These are phyloP conservation scores for Melozone crissalis DNA, from an alignment of 2,113 vertebrate species.

Conservation along the genomic window DNA sequence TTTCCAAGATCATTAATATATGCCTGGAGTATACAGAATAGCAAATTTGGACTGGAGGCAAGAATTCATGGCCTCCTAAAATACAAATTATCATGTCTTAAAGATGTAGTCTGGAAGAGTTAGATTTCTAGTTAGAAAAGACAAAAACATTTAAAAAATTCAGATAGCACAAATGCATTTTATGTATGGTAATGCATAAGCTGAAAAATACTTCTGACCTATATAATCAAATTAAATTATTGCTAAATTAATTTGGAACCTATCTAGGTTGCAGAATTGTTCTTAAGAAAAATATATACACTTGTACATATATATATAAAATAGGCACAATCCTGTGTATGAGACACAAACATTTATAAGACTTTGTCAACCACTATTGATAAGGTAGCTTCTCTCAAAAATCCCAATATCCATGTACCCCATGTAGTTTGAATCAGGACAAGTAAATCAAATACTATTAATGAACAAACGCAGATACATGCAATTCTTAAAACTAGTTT, in stretches of 20 bases:
- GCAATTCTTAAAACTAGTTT: constrained; percentile 10
- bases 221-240: neutral
- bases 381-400: neutral
- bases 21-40: neutral
- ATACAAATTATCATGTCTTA: neutral
- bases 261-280: neutral
- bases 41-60: neutral
- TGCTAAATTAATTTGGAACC: neutral
- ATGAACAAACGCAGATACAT: constrained; percentile 20
- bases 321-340: neutral
- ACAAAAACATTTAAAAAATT: neutral
- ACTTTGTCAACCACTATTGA: neutral
- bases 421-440: neutral
- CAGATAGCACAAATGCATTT: neutral
- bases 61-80: neutral
- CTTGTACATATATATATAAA: no score
- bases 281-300: neutral
- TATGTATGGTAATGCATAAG: neutral
- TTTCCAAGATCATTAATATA: neutral
- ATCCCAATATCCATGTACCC: neutral
- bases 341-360: neutral
- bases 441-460: neutral
- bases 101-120: neutral
- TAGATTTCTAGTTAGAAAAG: neutral
- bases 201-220: neutral